Evolutionary conservation across 2,888 invertebrate genomes (phyloP), one percentile per base, ranked within the genome.

Genomic region (Digitonthophagus gazella): DNA sequence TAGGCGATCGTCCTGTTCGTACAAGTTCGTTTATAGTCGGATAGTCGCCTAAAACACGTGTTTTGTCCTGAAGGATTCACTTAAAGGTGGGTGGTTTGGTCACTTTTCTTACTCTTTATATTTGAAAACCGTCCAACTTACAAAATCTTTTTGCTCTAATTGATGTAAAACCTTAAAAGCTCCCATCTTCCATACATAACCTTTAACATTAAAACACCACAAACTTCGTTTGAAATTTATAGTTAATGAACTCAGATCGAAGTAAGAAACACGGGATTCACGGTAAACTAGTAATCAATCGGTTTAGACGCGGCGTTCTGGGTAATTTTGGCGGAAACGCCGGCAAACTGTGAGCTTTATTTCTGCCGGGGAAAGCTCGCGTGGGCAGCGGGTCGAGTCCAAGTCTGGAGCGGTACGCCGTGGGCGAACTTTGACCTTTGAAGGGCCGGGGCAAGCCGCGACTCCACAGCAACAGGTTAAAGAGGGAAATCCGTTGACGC

Each of bases 341-440:
- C n/a, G n/a, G n/a, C n/a, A n/a, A n/a, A n/a, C n/a, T n/a, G n/a
- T n/a, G n/a, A n/a, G n/a, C n/a, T n/a, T n/a, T n/a, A n/a, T n/a
- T 11, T 11, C 28, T 5, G 28, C 2, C 28, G 11, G 28, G 28
- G 28, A 44, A 11, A 44, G 6, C 28, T 2, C 28, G 28, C 28
- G 28, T 2, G 28, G 28, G 28, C 28, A 44, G 28, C 28, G 8
- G 28, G 28, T 44, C 77, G 76, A 76, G 76, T 76, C 76, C 76
- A 76, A 74, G 72, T 74, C 70, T 74, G 75, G 28, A 44, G 74
- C 75, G 73, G 74, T 75, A 76, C 75, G 75, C 73, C 73, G 75
- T 75, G 68, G 75, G 75, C 75, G 77, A 77, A 74, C 76, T 77
- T 77, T 77, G 76, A 77, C 76, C 77, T 77, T 77, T 76, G 28